Evolutionary conservation across 2,797 vertebrate species (phyloP), one percentile per base, ranked within the genome.

Genomic region (Etheostoma nigrum): DNA sequence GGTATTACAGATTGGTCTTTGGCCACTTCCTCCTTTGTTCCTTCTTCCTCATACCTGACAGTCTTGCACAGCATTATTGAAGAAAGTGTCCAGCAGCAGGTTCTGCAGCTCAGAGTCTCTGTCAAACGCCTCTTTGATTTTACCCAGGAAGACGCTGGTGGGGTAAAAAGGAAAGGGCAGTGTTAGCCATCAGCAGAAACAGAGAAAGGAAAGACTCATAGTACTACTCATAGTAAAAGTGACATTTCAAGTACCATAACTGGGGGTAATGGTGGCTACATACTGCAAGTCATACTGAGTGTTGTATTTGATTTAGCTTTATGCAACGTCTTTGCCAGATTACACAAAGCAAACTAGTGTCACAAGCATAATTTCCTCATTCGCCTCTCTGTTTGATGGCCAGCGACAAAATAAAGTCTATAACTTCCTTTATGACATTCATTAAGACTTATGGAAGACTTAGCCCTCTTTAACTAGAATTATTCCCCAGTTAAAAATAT

Each of bases 61-160:
- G 75, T 95, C 92, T 77, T 98, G 96, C 53, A 99, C 95, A 7
- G 97, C 97, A 0, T 88, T 92, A 84, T 93, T 97, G 89, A 99
- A 99, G 93, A 99, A 99, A 70, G 77, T 81, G 74, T 99, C 97
- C 64, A 99, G 87, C 66, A 99, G 93, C 52, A 99, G 91, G 88
- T 96, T 99, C 93, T 98, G 96, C 67, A 99, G 95, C 2, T 94
- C 91, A 0, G 95, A 76, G 69, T 97, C 95, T 36, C 95, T 88
- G 87, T 98, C 98, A 76, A 99, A 99, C 0, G 98, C 98, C 61
- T 99, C 97, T 90, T 98, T 99, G 91, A 99, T 99, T 92, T 98
- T 96, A 27, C 97, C 98, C 79, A 99, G 92, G 93, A 99, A 99
- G 16, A 97, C 97, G 60, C 98, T 99, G 91, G 15, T 44, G 68